Base-by-base conservation (phyloP, 1,140 invertebrate species). In the Bursaphelenchus mucronatus region DNA sequence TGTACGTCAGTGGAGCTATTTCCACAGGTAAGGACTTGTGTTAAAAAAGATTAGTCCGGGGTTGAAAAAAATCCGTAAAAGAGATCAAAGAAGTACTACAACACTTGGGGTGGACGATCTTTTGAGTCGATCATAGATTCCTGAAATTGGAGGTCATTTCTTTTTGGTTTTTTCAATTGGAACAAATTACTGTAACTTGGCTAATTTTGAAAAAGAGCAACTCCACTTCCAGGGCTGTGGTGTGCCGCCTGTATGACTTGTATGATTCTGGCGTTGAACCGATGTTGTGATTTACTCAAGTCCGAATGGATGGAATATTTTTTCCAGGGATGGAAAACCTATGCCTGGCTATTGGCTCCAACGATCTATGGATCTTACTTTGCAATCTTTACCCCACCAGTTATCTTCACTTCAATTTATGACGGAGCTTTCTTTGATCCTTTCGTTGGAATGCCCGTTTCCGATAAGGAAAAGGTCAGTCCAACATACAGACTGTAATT, bases 401-500 rank as follows among this genome's bases (percentile, higher is more conserved):
- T 50, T 5, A 50, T 50, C 49, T 50, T 50, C 49, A 50, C 49
- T 5, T 50, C 49, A 30, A 50, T 50, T 30, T 50, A 50, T 30
- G 49, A 50, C 49, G 49, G 15, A 1, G 19, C 15, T 30, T 50
- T 50, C 49, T 50, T 50, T 5, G 49, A 50, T 30, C 49, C 49
- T 15, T 50, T 50, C 49, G 49, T 50, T 30, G 49, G 49, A 17
- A 50, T 30, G 15, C 49, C 15, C 49, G 49, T 30, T 30, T 15
- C 15, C 5, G 49, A 50, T 30, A 50, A 30, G 30, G 30, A 30
- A 30, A 30, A 30, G 30, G 30, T 30, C 30, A 30, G 30, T 30
- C 30, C 11, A 30, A 30, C 30, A 30, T 30, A 1, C 1, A 30
- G 5, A 30, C 30, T 30, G n/a, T n/a, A n/a, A 30, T 10, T 30